Conservation (phyloP, 2,888 invertebrate species). For the Caprella mutica region DNA sequence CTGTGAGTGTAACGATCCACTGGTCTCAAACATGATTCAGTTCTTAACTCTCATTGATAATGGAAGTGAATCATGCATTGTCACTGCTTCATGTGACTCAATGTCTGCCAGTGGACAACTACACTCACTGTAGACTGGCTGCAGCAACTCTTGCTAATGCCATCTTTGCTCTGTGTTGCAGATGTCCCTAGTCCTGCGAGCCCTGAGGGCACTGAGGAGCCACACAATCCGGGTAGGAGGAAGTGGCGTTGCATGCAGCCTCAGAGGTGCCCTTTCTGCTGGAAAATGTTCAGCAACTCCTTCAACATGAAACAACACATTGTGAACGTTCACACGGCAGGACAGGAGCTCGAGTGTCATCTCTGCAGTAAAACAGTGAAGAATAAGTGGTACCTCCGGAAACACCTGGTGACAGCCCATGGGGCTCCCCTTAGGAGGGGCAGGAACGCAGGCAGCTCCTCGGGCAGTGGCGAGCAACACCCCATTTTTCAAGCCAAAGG, state of each 20-base stretch:
- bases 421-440: slow-evolving; percentile 38
- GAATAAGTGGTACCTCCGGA: slow-evolving; percentile 40
- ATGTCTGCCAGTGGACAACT: not conserved
- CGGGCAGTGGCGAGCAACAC: too few relatives aligned
- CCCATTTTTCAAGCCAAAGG: too few relatives aligned
- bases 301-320: slow-evolving; percentile 40
- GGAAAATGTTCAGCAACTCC: slow-evolving; percentile 40
- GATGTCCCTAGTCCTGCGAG: slow-evolving; percentile 27
- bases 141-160: slow-evolving; percentile 14
- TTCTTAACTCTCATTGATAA: too few relatives aligned
- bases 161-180: slow-evolving; percentile 32
- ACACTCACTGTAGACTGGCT: slow-evolving; percentile 6
- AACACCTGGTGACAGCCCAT: slow-evolving; percentile 40
- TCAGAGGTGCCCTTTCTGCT: slow-evolving; percentile 39
- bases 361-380: slow-evolving; percentile 39
- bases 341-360: slow-evolving; percentile 38
- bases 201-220: not conserved
- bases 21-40: too few relatives aligned
- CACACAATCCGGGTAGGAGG: slow-evolving; percentile 32
- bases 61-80: too few relatives aligned
- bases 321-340: slow-evolving; percentile 39
- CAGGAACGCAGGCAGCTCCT: slow-evolving; percentile 13
- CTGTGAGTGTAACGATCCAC: too few relatives aligned
- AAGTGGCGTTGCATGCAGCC: slow-evolving; percentile 41
- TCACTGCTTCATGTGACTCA: not conserved